phyloP scores from a whole-genome alignment of 2,888 invertebrate genomes.

The Sipunculus nudus region DNA sequence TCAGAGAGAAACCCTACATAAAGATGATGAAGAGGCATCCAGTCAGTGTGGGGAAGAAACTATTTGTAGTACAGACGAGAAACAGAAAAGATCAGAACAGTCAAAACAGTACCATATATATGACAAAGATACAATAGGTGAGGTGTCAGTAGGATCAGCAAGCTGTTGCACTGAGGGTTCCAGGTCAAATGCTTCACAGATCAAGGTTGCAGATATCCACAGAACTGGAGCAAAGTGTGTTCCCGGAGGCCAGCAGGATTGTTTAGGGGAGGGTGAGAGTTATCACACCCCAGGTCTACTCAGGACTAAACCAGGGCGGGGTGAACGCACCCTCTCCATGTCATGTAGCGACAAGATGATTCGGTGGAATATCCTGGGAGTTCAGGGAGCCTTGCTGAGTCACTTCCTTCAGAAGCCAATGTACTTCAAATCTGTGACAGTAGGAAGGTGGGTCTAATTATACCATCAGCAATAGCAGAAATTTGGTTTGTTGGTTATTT shows the following conservation, averaged over 20 bases:
- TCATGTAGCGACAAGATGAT: constrained; percentile 95
- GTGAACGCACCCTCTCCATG: constrained; percentile 86
- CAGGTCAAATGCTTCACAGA: too few relatives aligned
- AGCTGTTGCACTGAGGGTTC: too few relatives aligned
- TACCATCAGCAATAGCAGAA: too few relatives aligned
- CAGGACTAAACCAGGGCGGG: constrained; percentile 90
- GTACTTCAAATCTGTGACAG: constrained; percentile 76
- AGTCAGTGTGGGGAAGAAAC: too few relatives aligned
- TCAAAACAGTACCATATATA: too few relatives aligned
- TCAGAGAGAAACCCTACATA: too few relatives aligned
- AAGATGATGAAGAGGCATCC: too few relatives aligned
- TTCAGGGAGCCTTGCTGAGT: constrained; percentile 83
- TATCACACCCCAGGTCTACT: constrained; percentile 78
- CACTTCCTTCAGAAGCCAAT: constrained; percentile 76
- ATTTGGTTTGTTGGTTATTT: background rate
- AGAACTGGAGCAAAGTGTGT: constrained; percentile 93
- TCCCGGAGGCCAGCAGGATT: constrained; percentile 71
- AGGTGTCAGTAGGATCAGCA: too few relatives aligned
- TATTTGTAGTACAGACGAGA: too few relatives aligned
- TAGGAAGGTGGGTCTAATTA: constrained; percentile 72
- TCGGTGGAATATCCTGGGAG: constrained; percentile 85
- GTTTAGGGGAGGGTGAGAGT: constrained; percentile 70
- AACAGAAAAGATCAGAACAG: too few relatives aligned
- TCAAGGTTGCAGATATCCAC: constrained; percentile 70
- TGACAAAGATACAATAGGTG: too few relatives aligned